These are phyloP conservation scores for Marcusenius ussheri DNA, from an alignment of 2,113 vertebrate species.

Conservation along the genomic window DNA sequence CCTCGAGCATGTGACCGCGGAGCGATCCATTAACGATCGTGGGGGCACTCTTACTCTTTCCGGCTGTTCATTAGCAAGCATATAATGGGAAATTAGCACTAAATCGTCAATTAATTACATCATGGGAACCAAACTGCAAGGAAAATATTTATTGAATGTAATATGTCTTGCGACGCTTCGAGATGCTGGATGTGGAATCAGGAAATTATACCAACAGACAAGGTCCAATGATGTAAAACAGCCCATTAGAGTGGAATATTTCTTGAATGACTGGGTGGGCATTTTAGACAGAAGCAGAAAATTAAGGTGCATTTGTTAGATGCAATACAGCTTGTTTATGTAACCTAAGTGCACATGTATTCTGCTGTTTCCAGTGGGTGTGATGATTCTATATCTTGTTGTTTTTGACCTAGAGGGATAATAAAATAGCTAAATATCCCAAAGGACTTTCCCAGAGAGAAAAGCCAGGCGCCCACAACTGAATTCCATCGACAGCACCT, in stretches of 20 bases:
- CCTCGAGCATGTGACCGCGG: neutral
- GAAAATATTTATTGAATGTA: neutral
- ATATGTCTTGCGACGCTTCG: neutral
- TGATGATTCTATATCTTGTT: neutral
- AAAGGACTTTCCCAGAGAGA: neutral
- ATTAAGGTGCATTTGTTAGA: neutral
- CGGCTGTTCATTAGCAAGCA: constrained; percentile 3
- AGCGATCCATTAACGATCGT: neutral
- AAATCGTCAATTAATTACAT: neutral
- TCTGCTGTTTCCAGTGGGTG: neutral
- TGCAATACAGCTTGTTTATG: neutral
- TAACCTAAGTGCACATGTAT: neutral
- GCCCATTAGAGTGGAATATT: neutral
- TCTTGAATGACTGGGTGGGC: neutral
- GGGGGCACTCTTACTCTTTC: neutral
- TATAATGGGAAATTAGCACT: neutral
- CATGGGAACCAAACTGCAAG: neutral
- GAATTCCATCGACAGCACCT: neutral
- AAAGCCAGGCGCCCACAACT: neutral
- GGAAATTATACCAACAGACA: neutral
- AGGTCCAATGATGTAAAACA: neutral
- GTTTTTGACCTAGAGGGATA: neutral
- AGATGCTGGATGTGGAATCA: neutral
- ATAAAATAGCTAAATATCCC: neutral
- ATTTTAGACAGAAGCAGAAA: neutral